Base-by-base conservation (phyloP, 1,140 invertebrate species). In the Babylonia areolata region DNA sequence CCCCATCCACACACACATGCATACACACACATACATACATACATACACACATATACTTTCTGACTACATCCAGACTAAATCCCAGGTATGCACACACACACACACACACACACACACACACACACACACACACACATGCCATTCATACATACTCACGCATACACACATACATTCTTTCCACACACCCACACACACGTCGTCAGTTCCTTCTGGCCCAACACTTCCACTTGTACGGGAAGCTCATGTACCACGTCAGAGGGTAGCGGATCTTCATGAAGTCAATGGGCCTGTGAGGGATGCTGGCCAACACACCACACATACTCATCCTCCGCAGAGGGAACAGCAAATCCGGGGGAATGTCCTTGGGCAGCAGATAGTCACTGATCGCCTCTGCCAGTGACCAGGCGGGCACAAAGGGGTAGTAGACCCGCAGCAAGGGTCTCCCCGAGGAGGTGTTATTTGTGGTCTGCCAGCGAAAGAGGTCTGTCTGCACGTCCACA, bases 191-290 rank as follows among this genome's bases (percentile, higher is more conserved):
- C 11, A 69, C 64, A 15, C 33, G 35, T 9, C 9, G 9, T 9
- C 71, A 73, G 11, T 6, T 37, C 75, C 75, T 28, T 15, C 35
- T 40, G 31, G 12, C 31, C 75, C 75, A 77, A 28, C 75, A 77
- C 37, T 77, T 77, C 75, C 75, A 77, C 75, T 77, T 77, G 75
- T 77, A 77, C 3, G 75, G 75, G 35, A 77, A 40, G 33, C 37
- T 77, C 75, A 40, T 23, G 37, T 11, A 77, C 75, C 75, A 77
- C 0, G 75, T 77, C 39, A 77, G 75, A 3, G 75, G 75, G 75
- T 77, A 77, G 15, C 75, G 35, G 11, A 39, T 39, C 37, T 77
- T 77, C 37, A 77, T 28, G 20, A 77, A 77, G 37, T 77, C 75
- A 11, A 77, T 6, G 9, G 75, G 33, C 17, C 75, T 9, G 35